These are phyloP conservation scores for Zeuzera pyrina DNA, from an alignment of 2,888 invertebrate genomes.

Conservation along the genomic window DNA sequence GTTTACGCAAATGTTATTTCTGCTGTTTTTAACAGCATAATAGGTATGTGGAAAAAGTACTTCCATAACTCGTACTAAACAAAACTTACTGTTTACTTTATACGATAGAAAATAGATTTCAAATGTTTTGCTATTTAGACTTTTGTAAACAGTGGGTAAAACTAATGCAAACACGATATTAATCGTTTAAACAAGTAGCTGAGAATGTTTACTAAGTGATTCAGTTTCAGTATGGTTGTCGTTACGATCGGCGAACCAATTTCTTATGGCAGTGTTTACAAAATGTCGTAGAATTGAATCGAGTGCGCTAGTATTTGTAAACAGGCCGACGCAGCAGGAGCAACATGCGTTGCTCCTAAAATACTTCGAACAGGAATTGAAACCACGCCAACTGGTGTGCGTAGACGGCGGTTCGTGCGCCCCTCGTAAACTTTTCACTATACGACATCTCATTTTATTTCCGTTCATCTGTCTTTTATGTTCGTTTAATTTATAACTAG, in stretches of 20 bases:
- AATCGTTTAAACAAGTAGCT: slow-evolving; percentile 18
- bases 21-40: no score
- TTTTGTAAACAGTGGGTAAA: slow-evolving; percentile 11
- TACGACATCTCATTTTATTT: slow-evolving; percentile 60
- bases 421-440: slow-evolving; percentile 61
- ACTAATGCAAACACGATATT: slow-evolving; percentile 14
- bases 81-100: no score
- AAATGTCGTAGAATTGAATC: slow-evolving; percentile 60
- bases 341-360: slow-evolving; percentile 62
- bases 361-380: slow-evolving; percentile 70
- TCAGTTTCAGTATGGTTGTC: slow-evolving; percentile 13
- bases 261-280: slow-evolving; percentile 60
- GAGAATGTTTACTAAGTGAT: slow-evolving; percentile 24
- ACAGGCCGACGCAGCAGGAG: slow-evolving; percentile 44
- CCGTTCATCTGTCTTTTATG: slow-evolving; percentile 48
- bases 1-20: no score
- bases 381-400: slow-evolving; percentile 64
- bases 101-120: not conserved
- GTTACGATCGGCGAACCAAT: slow-evolving; percentile 35
- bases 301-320: slow-evolving; percentile 64
- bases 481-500: slow-evolving; percentile 41
- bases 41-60: no score
- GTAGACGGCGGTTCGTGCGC: slow-evolving; percentile 58
- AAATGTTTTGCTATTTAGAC: slow-evolving; percentile 5
- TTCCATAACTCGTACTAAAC: no score